Conservation (phyloP, 2,888 invertebrate species). For the Melinopterus prodromus region DNA sequence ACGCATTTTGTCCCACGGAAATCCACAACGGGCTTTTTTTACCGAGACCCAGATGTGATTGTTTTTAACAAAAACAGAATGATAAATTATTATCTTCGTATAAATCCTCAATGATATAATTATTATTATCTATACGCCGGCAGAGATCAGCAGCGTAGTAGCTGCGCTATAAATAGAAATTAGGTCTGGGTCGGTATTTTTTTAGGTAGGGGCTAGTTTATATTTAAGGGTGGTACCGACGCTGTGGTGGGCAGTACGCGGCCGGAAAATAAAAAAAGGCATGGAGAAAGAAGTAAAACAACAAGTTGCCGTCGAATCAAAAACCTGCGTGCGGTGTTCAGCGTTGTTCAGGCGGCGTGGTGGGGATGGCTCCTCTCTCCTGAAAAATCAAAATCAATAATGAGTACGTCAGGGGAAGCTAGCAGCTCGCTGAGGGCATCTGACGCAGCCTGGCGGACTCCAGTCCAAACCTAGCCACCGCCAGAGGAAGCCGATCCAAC, state of each 20-base stretch:
- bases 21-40: too few relatives aligned
- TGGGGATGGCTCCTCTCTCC: conserved; percentile 19
- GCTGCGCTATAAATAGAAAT: background rate
- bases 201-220: background rate
- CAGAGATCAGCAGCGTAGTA: background rate
- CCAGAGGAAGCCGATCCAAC: conserved; percentile 49
- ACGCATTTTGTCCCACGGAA: too few relatives aligned
- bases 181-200: background rate
- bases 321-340: conserved; percentile 21
- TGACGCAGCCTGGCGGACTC: conserved; percentile 55
- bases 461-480: conserved; percentile 53
- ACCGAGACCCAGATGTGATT: too few relatives aligned
- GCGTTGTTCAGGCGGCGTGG: background rate
- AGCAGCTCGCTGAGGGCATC: conserved; percentile 44
- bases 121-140: background rate
- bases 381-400: conserved; percentile 43
- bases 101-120: background rate
- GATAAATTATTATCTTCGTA: too few relatives aligned
- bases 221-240: background rate
- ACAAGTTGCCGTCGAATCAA: conserved; percentile 13
- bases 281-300: conserved; percentile 5
- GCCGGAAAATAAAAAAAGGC: background rate
- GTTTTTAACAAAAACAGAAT: too few relatives aligned
- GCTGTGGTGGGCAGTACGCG: background rate
- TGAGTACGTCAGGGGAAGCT: conserved; percentile 43